phyloP scores from a whole-genome alignment of 2,888 invertebrate species.

The Philereme vetulata region DNA sequence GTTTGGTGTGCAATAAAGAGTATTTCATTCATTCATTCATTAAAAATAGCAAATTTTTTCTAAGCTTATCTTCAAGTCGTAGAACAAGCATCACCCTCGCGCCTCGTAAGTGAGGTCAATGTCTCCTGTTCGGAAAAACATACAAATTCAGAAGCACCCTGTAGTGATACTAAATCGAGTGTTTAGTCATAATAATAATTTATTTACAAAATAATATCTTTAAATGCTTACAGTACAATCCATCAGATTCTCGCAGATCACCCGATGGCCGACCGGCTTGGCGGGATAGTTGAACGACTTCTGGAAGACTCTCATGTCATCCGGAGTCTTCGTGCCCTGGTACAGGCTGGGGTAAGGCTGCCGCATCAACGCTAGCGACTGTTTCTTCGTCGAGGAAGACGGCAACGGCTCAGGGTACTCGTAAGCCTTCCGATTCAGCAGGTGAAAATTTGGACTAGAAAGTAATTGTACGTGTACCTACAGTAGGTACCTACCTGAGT shows the following conservation, averaged over 20 bases:
- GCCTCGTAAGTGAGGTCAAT: too few species aligned
- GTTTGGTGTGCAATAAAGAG: too few species aligned
- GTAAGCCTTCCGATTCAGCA: conserved; percentile 17
- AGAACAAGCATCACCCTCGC: too few species aligned
- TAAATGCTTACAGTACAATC: conserved; percentile 56
- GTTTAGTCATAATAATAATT: too few species aligned
- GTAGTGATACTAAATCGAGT: too few species aligned
- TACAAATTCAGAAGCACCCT: too few species aligned
- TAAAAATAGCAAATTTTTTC: too few species aligned
- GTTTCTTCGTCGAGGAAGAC: background rate
- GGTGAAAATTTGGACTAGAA: conserved; percentile 38
- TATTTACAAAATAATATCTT: too few species aligned
- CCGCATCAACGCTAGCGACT: background rate
- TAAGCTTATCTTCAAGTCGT: too few species aligned
- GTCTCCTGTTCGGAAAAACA: too few species aligned
- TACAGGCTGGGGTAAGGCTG: conserved; percentile 53
- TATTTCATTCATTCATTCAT: too few species aligned
- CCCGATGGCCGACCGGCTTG: conserved; percentile 46
- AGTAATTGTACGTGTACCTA: conserved; percentile 1
- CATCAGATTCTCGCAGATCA: conserved; percentile 53
- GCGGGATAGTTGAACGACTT: conserved; percentile 52
- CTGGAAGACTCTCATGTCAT: conserved; percentile 56
- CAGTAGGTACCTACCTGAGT: background rate
- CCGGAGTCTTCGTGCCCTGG: conserved; percentile 50
- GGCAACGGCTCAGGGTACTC: conserved; percentile 55